These are phyloP conservation scores for Thoracochromis brauschi DNA, from an alignment of 2,113 vertebrate genomes.

Conservation along the genomic window DNA sequence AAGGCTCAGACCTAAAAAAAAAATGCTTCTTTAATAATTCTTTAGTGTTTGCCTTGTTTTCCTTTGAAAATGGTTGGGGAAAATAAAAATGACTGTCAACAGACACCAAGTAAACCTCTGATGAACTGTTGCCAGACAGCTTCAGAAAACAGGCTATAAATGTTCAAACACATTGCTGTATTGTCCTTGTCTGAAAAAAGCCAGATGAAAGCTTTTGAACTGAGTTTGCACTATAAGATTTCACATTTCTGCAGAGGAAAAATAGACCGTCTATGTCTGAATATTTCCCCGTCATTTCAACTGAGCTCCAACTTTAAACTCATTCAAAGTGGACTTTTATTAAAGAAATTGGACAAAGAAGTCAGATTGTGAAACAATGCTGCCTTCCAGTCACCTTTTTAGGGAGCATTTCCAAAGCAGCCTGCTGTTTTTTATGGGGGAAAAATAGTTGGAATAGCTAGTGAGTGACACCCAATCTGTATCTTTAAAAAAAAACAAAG, in stretches of 20 bases:
- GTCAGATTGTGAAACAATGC: not conserved
- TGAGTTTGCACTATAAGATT: not conserved
- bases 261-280: not conserved
- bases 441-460: not conserved
- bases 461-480: not conserved
- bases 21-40: not conserved
- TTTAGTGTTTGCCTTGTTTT: not conserved
- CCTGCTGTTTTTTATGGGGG: not conserved
- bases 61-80: not conserved
- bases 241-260: not conserved
- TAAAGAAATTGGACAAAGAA: not conserved
- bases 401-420: not conserved
- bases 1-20: not conserved
- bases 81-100: not conserved
- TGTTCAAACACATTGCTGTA: not conserved
- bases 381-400: not conserved
- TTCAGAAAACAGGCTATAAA: not conserved
- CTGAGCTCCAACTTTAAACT: not conserved
- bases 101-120: not conserved
- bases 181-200: not conserved
- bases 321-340: not conserved
- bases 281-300: not conserved
- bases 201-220: not conserved
- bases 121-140: not conserved
- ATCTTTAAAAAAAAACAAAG: not conserved